Evolutionary conservation across 2,113 vertebrate species (phyloP).

Genomic region (Probosciger aterrimus): DNA sequence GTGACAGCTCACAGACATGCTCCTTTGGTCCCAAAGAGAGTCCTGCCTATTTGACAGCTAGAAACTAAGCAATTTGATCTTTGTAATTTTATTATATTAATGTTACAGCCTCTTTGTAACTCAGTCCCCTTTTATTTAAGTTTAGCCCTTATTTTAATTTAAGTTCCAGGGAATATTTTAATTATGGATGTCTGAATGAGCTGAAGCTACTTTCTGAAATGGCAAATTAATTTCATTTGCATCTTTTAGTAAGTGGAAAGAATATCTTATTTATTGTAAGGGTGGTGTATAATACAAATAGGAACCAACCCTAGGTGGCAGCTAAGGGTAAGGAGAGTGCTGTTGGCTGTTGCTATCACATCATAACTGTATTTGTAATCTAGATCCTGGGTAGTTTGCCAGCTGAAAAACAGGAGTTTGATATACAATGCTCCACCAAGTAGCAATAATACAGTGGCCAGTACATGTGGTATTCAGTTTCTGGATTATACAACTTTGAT

Average conservation of each 20-base stretch:
- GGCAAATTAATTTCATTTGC: background rate
- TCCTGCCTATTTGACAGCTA: background rate
- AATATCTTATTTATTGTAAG: background rate
- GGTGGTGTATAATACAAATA: background rate
- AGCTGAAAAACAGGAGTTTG: background rate
- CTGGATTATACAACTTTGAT: background rate
- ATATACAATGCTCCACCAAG: background rate
- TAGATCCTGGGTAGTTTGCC: background rate
- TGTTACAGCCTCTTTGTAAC: background rate
- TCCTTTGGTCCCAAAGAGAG: background rate
- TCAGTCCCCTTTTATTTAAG: background rate
- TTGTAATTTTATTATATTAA: background rate
- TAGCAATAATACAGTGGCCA: background rate
- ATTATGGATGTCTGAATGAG: background rate
- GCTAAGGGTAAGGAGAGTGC: background rate
- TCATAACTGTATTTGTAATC: background rate
- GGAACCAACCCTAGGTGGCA: background rate
- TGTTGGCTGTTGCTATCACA: background rate
- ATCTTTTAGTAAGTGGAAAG: background rate
- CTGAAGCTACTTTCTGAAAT: background rate
- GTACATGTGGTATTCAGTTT: background rate
- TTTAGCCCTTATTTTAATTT: background rate
- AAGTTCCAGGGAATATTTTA: background rate
- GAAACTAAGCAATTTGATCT: background rate
- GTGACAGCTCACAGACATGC: background rate